phyloP scores from a whole-genome alignment of 2,888 invertebrate genomes.

The Caenorhabditis zanzibari region DNA sequence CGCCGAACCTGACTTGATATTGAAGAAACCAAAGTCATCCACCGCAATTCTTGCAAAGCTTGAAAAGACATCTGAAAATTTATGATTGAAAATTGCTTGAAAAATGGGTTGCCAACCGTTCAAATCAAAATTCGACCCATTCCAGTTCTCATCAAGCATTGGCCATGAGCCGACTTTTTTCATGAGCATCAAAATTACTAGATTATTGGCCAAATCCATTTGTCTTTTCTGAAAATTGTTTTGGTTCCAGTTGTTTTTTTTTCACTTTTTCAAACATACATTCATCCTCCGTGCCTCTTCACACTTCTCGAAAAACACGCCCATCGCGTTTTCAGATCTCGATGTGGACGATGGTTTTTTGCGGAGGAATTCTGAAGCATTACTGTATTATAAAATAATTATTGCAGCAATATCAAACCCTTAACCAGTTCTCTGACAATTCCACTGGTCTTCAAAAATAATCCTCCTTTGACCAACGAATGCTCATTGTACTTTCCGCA shows the following conservation, averaged over 20 bases:
- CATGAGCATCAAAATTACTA: too few species aligned
- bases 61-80: neutral
- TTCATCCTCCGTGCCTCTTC: neutral
- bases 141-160: neutral
- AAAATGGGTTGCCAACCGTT: neutral
- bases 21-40: neutral
- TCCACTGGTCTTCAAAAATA: neutral
- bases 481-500: conserved; percentile 1
- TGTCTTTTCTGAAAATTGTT: neutral
- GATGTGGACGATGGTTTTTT: neutral
- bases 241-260: neutral
- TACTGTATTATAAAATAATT: too few species aligned
- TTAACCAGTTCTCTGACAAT: neutral
- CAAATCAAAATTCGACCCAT: conserved; percentile 13
- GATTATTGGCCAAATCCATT: neutral
- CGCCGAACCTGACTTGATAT: too few species aligned
- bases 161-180: neutral
- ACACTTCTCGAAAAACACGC: neutral
- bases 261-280: neutral
- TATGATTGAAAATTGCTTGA: neutral
- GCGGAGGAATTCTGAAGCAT: neutral
- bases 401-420: too few species aligned
- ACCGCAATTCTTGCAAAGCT: neutral
- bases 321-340: neutral
- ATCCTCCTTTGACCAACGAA: too few species aligned